Base-by-base conservation (phyloP, 2,113 vertebrate species). In the Eubucco bourcierii region DNA sequence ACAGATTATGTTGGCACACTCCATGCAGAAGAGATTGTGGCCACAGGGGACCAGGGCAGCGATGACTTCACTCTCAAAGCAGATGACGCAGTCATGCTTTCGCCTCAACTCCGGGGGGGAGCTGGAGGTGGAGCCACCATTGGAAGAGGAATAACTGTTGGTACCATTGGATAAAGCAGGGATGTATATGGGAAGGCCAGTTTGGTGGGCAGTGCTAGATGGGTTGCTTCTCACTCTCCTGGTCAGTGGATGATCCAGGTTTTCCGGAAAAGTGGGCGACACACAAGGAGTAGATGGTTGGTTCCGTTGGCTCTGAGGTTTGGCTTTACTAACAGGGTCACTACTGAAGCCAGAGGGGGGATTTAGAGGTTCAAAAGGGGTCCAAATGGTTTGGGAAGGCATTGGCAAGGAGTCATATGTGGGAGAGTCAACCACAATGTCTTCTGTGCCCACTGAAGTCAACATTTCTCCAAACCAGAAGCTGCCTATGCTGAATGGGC, bases 21-120 rank as follows among this genome's bases (percentile, higher is more conserved):
- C 98, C 95, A 99, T 97, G 97, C 99, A 99, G 97, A 99, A 98
- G 93, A 98, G 98, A 95, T 99, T 99, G 97, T 99, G 99, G 94
- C 99, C 99, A 12, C 99, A 99, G 65, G 98, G 98, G 82, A 99
- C 98, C 90, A 99, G 97, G 95, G 98, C 98, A 2, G 98, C 98
- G 27, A 98, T 95, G 67, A 98, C 98, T 96, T 99, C 98, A 72
- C 97, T 98, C 95, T 99, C 98, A 74, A 98, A 98, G 95, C 99
- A 99, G 86, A 98, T 98, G 75, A 99, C 95, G 33, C 99, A 99
- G 81, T 97, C 98, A 64, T 97, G 98, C 84, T 98, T 93, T 76
- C 96, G 90, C 84, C 98, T 92, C 1, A 96, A 98, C 68, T 99
- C 98, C 1, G 98, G 98, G 11, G 99, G 98, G 1, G 98, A 99